A percentile compares a stretch with the other conserved stretches of the same genome.
Evolutionary conservation across 2,113 vertebrate species (phyloP).

Genomic region (Micronycteris hirsuta): DNA sequence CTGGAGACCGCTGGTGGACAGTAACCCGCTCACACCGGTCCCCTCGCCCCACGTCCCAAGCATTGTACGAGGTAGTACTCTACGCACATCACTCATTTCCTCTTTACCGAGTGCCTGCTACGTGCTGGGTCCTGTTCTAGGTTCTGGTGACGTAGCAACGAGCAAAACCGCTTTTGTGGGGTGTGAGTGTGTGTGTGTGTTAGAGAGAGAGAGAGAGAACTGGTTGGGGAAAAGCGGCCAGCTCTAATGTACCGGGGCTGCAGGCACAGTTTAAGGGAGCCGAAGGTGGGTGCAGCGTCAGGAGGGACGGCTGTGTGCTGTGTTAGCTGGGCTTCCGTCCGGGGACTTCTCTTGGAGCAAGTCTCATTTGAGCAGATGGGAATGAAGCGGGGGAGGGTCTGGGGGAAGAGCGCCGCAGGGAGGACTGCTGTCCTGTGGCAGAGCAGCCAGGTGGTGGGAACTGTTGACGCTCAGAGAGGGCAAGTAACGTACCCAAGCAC

Average conservation of each 20-base stretch:
- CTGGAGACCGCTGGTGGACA: neutral
- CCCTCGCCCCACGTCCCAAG: neutral
- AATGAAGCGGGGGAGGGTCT: neutral
- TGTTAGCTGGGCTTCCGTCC: neutral
- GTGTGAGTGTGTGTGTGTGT: neutral
- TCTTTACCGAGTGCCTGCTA: fast-evolving
- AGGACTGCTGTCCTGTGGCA: neutral
- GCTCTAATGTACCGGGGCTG: neutral
- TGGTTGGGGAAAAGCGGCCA: neutral
- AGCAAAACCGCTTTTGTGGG: neutral
- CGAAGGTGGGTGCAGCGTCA: too few species aligned
- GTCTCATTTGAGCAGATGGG: neutral
- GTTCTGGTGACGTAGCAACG: neutral
- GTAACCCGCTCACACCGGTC: neutral
- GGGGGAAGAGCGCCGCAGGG: neutral
- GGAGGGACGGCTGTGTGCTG: neutral
- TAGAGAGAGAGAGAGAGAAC: neutral
- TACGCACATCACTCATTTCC: neutral
- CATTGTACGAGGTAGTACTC: neutral
- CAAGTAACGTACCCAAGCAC: neutral
- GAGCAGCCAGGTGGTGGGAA: neutral
- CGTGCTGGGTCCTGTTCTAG: neutral
- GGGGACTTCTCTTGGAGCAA: too few species aligned
- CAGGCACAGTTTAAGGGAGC: neutral
- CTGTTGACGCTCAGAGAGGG: neutral